Base-by-base conservation (phyloP, 1,140 invertebrate species). In the Lasioglossum baleicum region DNA sequence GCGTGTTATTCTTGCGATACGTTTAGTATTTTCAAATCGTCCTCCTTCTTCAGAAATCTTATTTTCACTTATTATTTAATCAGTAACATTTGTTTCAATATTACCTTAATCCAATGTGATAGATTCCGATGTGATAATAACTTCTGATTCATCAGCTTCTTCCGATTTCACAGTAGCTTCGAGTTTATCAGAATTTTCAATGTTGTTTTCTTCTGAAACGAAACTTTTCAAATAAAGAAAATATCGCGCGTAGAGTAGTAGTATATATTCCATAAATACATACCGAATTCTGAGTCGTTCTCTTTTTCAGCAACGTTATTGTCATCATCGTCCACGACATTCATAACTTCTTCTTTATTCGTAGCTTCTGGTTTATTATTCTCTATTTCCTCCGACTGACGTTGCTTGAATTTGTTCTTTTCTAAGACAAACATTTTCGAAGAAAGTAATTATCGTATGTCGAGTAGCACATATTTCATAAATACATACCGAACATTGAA, bases 401-500 rank as follows among this genome's bases (percentile, higher is more conserved):
- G 92, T 56, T 90, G 86, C 82, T 93, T 81, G 42, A 92, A 93
- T 78, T 93, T 93, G 72, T 93, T 93, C 81, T 90, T 92, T 75
- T 93, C 92, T 93, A 72, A 13, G 87, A 73, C 66, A 83, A 35
- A 42, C 22, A 78, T 77, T 69, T 20, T 48, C 56, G 70, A 75
- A 69, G 2, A 6, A 26, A 73, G 26, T 4, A 67, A 74, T 31
- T 61, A 75, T 60, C 31, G 68, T 64, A 8, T 20, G 15, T 8
- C 0, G n/a, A 35, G 42, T 40, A 65, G 0, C 60, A 51, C 64
- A 73, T 80, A 72, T 44, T 82, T 22, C 35, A 82, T 78, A 77
- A 79, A 67, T 71, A 85, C 88, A 89, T 92, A 96, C 96, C 96
- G 92, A 95, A 97, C 93, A 96, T 97, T 48, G 96, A 96, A 63